These are phyloP conservation scores for Sphaerophoria taeniata DNA, from an alignment of 2,888 invertebrate genomes.

Conservation along the genomic window DNA sequence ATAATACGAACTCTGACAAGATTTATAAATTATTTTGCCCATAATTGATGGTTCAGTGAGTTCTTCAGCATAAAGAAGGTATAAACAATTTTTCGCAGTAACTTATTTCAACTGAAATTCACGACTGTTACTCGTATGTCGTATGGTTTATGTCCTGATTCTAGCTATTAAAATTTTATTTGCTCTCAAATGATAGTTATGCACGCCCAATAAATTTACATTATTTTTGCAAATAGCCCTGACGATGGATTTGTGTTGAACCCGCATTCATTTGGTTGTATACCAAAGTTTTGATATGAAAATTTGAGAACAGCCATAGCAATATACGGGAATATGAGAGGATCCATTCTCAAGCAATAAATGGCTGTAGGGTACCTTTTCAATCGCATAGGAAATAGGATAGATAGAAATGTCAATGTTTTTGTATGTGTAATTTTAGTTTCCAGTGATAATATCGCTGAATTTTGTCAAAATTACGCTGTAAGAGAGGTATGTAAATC, in stretches of 20 bases:
- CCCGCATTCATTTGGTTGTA: background rate
- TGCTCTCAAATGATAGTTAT: constrained; percentile 39
- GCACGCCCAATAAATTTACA: constrained; percentile 41
- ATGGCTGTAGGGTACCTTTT: no score
- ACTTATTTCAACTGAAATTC: background rate
- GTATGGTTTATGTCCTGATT: background rate
- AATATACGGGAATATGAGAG: no score
- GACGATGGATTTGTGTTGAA: background rate
- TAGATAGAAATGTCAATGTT: no score
- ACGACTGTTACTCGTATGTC: background rate
- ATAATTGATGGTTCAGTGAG: constrained; percentile 47
- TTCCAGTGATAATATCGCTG: no score
- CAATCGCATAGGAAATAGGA: no score
- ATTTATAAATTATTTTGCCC: constrained; percentile 42
- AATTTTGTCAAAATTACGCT: no score
- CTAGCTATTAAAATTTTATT: constrained; percentile 12
- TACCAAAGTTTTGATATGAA: no score
- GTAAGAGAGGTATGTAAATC: no score
- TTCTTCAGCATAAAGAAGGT: constrained; percentile 1
- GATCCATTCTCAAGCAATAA: no score
- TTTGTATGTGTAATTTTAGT: no score
- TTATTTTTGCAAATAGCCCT: constrained; percentile 16
- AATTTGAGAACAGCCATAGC: no score
- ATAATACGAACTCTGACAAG: constrained; percentile 27
- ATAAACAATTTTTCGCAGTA: background rate